Evolutionary conservation across 2,888 invertebrate species (phyloP), one percentile per base, ranked within the genome.

Genomic region (Tipula confusa): DNA sequence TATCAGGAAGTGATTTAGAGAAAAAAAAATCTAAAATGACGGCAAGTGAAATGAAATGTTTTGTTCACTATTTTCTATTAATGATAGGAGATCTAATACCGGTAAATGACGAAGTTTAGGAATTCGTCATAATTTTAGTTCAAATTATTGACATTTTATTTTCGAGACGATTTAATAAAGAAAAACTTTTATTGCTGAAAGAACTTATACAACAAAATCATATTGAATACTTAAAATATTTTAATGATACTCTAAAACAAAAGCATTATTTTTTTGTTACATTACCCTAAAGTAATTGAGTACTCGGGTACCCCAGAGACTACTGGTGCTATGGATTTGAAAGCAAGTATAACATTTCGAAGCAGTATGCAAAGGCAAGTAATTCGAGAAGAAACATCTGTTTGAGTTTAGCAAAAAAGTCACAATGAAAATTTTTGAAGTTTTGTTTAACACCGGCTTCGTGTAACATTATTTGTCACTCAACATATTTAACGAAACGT

Each of bases 291-390:
- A 80, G 29, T 80, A 4, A 80, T 80, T 9, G 1, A 29, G 6
- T 29, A 28, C 13, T 80, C 80, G 0, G 80, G 80, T n/a, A 7
- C 80, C 80, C 2, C 80, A 29, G 0, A 80, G 1, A 29, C 4
- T 80, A 80, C 11, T 80, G 80, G 80, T 80, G 80, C 11, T 80
- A 29, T 80, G 80, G 80, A 11, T 80, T 80, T 80, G 80, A 80
- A 80, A 13, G 80, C 7, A 80, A 80, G n/a, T n/a, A n/a, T n/a
- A n/a, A 29, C 80, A 79, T 28, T 11, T 24, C 28, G 80, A 80
- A 3, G 6, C 80, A 80, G 28, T 80, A 9, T 29, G 80, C 80
- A 18, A 29, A 29, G 11, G 4, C 80, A 29, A 80, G 29, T 29
- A 80, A 80, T 80, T 29, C 80, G 1, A 80, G 80, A 29, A 80